A percentile compares a stretch with the other conserved stretches of the same genome.
These are phyloP conservation scores for Corvus hawaiiensis DNA, from an alignment of 2,113 vertebrate genomes.

Conservation along the genomic window DNA sequence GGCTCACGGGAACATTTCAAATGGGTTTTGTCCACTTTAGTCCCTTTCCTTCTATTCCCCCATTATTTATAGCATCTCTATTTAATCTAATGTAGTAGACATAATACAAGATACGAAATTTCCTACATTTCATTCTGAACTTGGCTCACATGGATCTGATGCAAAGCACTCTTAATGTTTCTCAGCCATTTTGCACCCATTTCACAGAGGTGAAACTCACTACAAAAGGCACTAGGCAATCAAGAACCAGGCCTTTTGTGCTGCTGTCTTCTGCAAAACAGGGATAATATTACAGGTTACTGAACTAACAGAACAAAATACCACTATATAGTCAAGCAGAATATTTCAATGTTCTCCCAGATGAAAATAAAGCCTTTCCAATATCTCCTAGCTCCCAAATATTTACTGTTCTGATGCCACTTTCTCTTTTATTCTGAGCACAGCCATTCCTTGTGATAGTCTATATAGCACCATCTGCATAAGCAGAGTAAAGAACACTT, in stretches of 20 bases:
- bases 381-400: background rate
- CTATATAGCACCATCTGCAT: background rate
- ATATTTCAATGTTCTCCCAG: background rate
- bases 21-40: background rate
- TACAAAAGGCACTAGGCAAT: slow-evolving; percentile 2
- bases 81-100: background rate
- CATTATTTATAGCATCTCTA: background rate
- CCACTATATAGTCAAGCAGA: background rate
- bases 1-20: background rate
- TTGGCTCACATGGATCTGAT: background rate
- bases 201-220: slow-evolving; percentile 18
- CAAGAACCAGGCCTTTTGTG: slow-evolving; percentile 21
- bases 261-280: slow-evolving; percentile 20
- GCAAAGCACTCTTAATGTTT: background rate
- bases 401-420: background rate
- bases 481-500: background rate
- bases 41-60: background rate
- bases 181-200: slow-evolving; percentile 3
- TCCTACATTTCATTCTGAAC: background rate
- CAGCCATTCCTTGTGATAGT: background rate
- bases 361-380: slow-evolving; percentile 14
- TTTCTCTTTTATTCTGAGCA: background rate
- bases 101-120: background rate
- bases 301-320: slow-evolving; percentile 33
- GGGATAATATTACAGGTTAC: background rate